These are phyloP conservation scores for Helarctos malayanus DNA, from an alignment of 2,797 vertebrate genomes.

Conservation along the genomic window DNA sequence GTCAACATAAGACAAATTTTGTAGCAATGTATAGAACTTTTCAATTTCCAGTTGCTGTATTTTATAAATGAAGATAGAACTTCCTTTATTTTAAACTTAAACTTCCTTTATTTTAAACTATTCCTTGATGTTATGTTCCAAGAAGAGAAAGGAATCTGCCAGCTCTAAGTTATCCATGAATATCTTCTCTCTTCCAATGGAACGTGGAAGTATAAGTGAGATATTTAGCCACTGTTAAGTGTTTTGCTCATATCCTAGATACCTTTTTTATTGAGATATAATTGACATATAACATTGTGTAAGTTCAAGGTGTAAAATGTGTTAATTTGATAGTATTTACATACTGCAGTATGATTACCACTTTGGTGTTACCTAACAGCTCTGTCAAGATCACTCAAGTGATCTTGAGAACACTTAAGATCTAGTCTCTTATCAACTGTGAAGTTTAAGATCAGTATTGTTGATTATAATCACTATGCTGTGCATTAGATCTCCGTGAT, in stretches of 20 bases:
- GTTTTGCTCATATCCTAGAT: neutral
- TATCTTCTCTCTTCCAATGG: neutral
- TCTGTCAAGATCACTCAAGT: neutral
- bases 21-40: neutral
- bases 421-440: neutral
- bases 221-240: neutral
- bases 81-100: neutral
- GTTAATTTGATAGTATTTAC: neutral
- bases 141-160: constrained; percentile 25
- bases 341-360: neutral
- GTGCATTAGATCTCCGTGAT: neutral
- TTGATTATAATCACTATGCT: neutral
- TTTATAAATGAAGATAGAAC: constrained; percentile 39
- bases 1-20: neutral
- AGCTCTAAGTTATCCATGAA: constrained; percentile 5
- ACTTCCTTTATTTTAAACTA: neutral
- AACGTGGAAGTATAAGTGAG: neutral
- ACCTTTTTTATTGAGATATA: neutral
- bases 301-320: neutral
- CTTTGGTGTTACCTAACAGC: neutral
- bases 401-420: neutral
- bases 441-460: neutral
- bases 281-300: neutral
- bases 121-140: neutral
- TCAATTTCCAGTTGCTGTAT: neutral